phyloP scores from a whole-genome alignment of 1,140 invertebrate genomes.

The Drosophila saltans region DNA sequence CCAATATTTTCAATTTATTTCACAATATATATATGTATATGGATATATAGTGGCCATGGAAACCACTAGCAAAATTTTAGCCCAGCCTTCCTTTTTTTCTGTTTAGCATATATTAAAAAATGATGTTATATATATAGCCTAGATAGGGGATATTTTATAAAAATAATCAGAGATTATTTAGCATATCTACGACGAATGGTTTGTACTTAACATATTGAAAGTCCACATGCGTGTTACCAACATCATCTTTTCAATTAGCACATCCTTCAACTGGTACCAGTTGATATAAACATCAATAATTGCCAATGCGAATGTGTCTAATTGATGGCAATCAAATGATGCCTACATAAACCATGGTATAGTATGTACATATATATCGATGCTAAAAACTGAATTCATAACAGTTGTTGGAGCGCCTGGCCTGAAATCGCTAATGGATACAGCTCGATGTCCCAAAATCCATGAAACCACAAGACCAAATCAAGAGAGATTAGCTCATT shows the following conservation, averaged over 20 bases:
- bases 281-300: conserved; percentile 64
- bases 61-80: background rate
- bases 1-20: too few relatives aligned
- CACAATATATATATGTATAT: background rate
- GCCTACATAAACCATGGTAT: background rate
- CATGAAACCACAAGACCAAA: conserved; percentile 52
- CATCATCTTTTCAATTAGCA: conserved; percentile 60
- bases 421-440: conserved; percentile 54
- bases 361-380: background rate
- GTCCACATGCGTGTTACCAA: conserved; percentile 10
- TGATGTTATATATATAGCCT: conserved; percentile 18
- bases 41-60: background rate
- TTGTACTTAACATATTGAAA: conserved; percentile 11
- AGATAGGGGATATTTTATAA: conserved; percentile 14
- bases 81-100: conserved; percentile 21
- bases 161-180: conserved; percentile 59
- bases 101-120: conserved; percentile 3
- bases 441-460: conserved; percentile 5
- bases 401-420: conserved; percentile 67
- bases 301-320: conserved; percentile 54
- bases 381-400: conserved; percentile 25
- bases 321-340: conserved; percentile 67
- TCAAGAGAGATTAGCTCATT: too few relatives aligned
- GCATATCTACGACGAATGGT: conserved; percentile 37
- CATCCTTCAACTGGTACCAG: conserved; percentile 78